Base-by-base conservation (phyloP, 2,113 vertebrate species). In the Tor tambroides region DNA sequence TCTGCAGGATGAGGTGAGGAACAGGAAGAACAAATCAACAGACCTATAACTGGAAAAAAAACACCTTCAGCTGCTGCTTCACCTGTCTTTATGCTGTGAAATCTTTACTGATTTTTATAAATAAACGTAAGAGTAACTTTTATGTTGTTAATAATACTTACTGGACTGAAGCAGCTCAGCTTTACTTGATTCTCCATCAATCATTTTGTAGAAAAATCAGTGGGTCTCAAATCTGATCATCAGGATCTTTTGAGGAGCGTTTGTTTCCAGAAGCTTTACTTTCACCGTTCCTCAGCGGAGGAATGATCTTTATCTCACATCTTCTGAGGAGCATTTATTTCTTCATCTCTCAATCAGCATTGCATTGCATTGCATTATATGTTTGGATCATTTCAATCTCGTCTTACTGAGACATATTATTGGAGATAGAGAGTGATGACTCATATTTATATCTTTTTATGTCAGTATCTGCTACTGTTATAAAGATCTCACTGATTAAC, bases 1-100 rank as follows among this genome's bases (percentile, higher is more conserved):
- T 99, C 89, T 99, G 98, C 91, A 94, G 98, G n/a, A 99, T 99
- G 98, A 97, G 97, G 98, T 99, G 63, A 80, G 6, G 35, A 10
- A 61, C 1, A 54, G 35, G 32, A 35, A 38, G 69, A 72, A 12
- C 17, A 35, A 19, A 7, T 6, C 51, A 6, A 56, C 67, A 35
- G 65, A 65, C 65, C 67, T 54, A 51, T 15, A 17, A 51, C 15
- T 51, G 46, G 19, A 54, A 1, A 1, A 19, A 54, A 5, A 17
- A 14, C 49, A 49, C 41, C 41, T 43, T 17, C 15, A 54, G 51
- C 46, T 49, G 12, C 3, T 49, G 49, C 49, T 51, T 51, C 49
- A 51, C 4, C 14, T 51, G 17, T 54, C 17, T 21, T 54, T 19
- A 49, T 49, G 51, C 17, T 19, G 51, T 54, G 17, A 54, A 54